These are phyloP conservation scores for Hemicordylus capensis DNA, from an alignment of 2,113 vertebrate genomes.

Conservation along the genomic window DNA sequence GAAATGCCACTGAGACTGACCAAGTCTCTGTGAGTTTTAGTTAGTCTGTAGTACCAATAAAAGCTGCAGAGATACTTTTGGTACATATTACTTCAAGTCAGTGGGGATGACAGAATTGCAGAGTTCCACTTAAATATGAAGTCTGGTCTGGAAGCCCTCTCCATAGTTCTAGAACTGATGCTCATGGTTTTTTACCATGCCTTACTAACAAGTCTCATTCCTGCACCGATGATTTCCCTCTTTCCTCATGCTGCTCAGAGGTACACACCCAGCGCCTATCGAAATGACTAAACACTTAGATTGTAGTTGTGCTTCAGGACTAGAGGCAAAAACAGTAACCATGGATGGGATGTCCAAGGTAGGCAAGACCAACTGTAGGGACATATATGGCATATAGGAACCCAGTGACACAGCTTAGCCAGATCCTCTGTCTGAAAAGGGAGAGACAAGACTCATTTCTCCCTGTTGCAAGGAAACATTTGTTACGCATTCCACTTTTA, in stretches of 20 bases:
- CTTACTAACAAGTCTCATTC: neutral
- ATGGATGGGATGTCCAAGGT: neutral
- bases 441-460: no score
- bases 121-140: neutral
- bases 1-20: neutral
- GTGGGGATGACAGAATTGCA: neutral
- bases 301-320: neutral
- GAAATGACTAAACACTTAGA: neutral
- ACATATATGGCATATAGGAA: neutral
- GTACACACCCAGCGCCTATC: neutral
- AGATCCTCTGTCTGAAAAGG: neutral
- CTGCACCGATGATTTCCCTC: neutral
- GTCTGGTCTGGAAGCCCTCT: neutral
- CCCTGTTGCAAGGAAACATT: neutral
- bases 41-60: no score
- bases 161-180: neutral
- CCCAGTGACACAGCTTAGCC: neutral
- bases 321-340: neutral
- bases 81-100: neutral
- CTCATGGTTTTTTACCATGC: neutral
- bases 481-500: neutral
- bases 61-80: neutral
- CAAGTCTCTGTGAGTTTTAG: no score
- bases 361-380: neutral
- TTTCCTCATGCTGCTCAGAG: neutral